A percentile compares a stretch with the other conserved stretches of the same genome.
Conservation (phyloP, 2,888 invertebrate species). For the Hymenopus coronatus region DNA sequence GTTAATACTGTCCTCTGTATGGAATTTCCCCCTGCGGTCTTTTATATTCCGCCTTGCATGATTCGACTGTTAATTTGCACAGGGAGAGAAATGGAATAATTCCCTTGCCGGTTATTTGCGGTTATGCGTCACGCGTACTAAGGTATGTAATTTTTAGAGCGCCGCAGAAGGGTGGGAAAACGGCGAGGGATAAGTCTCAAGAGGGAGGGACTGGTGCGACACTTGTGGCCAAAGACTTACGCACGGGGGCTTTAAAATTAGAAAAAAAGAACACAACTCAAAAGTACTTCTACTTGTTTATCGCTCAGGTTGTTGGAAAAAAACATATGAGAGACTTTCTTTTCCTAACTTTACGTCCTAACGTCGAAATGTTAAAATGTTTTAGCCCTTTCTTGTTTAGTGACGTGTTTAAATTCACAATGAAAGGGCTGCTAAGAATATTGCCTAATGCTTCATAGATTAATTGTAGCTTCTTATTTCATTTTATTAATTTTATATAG, state of each 20-base stretch:
- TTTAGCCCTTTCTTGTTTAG: too few species aligned
- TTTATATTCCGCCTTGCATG: not conserved
- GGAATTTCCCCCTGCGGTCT: not conserved
- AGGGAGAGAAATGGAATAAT: conserved; percentile 1
- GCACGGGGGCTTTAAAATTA: not conserved
- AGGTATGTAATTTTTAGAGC: conserved; percentile 26
- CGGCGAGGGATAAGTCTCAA: not conserved
- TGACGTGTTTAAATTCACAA: too few species aligned
- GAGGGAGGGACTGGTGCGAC: not conserved
- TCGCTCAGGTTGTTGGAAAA: not conserved
- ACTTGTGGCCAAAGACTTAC: not conserved
- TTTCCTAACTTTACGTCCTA: too few species aligned
- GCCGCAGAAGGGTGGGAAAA: not conserved
- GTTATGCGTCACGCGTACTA: conserved; percentile 16
- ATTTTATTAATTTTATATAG: too few species aligned
- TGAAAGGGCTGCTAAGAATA: too few species aligned
- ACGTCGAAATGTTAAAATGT: too few species aligned
- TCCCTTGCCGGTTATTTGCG: conserved; percentile 19
- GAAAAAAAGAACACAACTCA: not conserved
- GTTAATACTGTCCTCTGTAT: not conserved
- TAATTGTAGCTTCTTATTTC: too few species aligned
- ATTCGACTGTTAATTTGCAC: not conserved
- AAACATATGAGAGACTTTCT: too few species aligned
- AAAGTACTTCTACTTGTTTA: not conserved
- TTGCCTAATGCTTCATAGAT: too few species aligned